phyloP scores from a whole-genome alignment of 2,888 invertebrate genomes.

The Apotomis capreana region DNA sequence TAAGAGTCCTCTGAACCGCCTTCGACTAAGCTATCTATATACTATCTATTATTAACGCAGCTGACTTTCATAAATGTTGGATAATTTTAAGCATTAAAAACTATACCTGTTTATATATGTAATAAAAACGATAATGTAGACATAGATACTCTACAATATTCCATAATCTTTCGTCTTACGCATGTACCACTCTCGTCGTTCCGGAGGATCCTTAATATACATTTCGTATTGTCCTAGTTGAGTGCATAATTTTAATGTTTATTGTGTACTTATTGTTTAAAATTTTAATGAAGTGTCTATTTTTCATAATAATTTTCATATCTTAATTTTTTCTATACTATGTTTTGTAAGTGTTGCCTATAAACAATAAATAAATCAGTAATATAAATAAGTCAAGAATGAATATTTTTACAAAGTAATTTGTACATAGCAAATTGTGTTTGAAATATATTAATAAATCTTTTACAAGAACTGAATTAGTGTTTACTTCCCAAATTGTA shows the following conservation, averaged over 20 bases:
- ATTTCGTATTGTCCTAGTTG: constrained; percentile 46
- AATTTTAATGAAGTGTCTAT: constrained; percentile 72
- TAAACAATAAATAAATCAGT: constrained; percentile 79
- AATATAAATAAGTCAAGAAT: constrained; percentile 79
- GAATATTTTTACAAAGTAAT: constrained; percentile 83
- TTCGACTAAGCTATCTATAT: constrained; percentile 15
- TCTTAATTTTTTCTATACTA: constrained; percentile 67
- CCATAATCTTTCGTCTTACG: constrained; percentile 9
- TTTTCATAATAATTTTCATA: constrained; percentile 74
- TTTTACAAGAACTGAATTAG: constrained; percentile 68
- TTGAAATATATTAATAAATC: constrained; percentile 81
- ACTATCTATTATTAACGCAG: constrained; percentile 9
- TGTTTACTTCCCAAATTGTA: constrained; percentile 34
- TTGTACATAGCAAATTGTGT: constrained; percentile 82
- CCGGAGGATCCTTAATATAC: constrained; percentile 40
- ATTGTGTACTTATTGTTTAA: constrained; percentile 76
- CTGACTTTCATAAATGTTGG: constrained; percentile 27
- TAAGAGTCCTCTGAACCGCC: constrained; percentile 34
- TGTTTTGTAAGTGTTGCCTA: constrained; percentile 78
- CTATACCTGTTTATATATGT: constrained; percentile 57
- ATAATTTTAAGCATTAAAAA: constrained; percentile 32
- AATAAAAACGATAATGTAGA: constrained; percentile 9
- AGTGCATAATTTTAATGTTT: constrained; percentile 59
- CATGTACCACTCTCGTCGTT: constrained; percentile 50
- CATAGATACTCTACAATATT: constrained; percentile 12